These are phyloP conservation scores for Sinocyclocheilus anophthalmus DNA, from an alignment of 2,113 vertebrate genomes.

Conservation along the genomic window DNA sequence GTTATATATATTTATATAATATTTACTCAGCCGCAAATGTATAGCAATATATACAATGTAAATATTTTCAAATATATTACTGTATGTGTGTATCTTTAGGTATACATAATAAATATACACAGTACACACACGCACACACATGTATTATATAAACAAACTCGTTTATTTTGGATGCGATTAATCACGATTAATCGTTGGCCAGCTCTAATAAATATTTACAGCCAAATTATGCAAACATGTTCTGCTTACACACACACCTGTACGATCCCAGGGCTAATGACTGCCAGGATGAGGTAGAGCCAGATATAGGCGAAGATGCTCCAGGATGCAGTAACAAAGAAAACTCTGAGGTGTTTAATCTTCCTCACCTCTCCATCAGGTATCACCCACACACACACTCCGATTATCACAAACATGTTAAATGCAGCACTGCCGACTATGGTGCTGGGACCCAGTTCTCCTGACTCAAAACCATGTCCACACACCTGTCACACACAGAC, in stretches of 20 bases:
- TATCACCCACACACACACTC: constrained; percentile 87
- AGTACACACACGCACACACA: no score
- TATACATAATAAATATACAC: no score
- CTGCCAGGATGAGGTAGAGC: constrained; percentile 93
- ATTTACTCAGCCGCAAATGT: no score
- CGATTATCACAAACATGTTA: constrained; percentile 97
- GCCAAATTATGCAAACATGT: not conserved
- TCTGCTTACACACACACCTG: constrained; percentile 68
- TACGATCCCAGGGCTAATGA: constrained; percentile 90
- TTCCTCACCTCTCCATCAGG: constrained; percentile 85
- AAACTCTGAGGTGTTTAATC: constrained; percentile 92
- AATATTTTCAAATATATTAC: no score
- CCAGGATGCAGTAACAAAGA: constrained; percentile 93
- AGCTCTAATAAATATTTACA: not conserved
- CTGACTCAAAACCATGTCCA: constrained; percentile 89
- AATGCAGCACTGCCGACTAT: constrained; percentile 95
- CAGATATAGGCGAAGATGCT: constrained; percentile 97
- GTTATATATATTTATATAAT: no score
- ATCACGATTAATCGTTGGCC: no score
- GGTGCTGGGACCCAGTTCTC: constrained; percentile 88
- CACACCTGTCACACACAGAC: constrained; percentile 75
- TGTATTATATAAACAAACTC: no score
- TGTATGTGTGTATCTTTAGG: no score
- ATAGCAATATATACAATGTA: no score
- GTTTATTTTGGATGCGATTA: no score